Base-by-base conservation (phyloP, 53 echinoderm and acorn worm species). In the Holothuria scabra region DNA sequence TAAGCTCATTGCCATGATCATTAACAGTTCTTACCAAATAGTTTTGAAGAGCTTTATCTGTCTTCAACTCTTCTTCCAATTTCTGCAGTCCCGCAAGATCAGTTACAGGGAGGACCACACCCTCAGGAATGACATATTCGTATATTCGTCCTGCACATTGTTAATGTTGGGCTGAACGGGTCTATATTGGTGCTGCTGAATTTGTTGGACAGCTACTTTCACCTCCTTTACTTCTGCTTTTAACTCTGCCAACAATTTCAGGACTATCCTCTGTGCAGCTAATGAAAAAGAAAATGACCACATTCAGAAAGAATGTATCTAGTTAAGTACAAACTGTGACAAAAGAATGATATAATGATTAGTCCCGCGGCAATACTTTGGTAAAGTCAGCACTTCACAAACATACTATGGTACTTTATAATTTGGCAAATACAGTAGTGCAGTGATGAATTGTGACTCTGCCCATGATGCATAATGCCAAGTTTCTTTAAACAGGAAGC, bases 181-280 rank as follows among this genome's bases (percentile, higher is more conserved):
- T 12, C 26, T 8, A 28, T 25, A 11, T 21, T 22, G 65, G 9
- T 28, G 65, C 18, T 65, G 65, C 65, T 65, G 65, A 65, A 48
- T 48, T 8, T 5, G 48, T 1, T 48, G 48, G 48, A 65, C 65
- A 65, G 65, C 65, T 4, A 29, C 31, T 12, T 64, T 64, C 4
- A 64, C 8, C 30, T 65, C 65, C 65, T 16, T 65, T 18, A 65
- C 25, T 12, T 65, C 65, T 28, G 28, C 0, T 31, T 65, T 65
- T 18, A 65, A 28, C 12, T 65, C 65, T 21, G 65, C 31, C 64
- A 65, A 12, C 20, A 65, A 65, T 31, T 5, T 65, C 5, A 65
- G 65, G 1, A 65, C 28, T 28, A 65, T 65, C 31, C 65, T 65
- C 65, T 65, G 65, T 12, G 28, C 65, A 65, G 65, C 65, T 65